Percentiles rank a stretch among this genome's conserved stretches.
Evolutionary conservation across 2,888 invertebrate genomes (phyloP).

Genomic region (Axea sp.): DNA sequence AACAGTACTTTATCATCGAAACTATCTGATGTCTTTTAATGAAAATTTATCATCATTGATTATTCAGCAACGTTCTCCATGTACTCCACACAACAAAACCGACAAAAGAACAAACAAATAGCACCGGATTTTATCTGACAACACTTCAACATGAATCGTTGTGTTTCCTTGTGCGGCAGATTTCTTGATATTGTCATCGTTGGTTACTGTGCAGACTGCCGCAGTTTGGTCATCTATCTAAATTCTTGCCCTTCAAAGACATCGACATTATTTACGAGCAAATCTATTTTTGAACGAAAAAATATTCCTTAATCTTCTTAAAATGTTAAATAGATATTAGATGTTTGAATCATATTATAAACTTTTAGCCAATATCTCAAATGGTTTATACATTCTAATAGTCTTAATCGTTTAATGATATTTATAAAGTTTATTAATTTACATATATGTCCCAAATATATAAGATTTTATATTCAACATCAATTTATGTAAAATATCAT

Average conservation of each 20-base stretch:
- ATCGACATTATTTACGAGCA: conserved; percentile 48
- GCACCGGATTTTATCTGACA: conserved; percentile 70
- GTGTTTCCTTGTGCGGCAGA: conserved; percentile 64
- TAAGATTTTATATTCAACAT: too few species aligned
- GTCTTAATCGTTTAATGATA: too few species aligned
- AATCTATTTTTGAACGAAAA: conserved; percentile 29
- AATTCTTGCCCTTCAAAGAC: conserved; percentile 57
- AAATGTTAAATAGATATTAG: too few species aligned
- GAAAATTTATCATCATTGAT: conserved; percentile 55
- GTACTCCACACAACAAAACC: conserved; percentile 30
- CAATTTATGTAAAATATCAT: too few species aligned
- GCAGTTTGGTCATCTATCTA: conserved; percentile 67
- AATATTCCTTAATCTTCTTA: neutral
- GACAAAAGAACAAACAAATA: conserved; percentile 42
- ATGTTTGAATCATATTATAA: too few species aligned
- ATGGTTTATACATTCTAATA: too few species aligned
- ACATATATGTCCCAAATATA: too few species aligned
- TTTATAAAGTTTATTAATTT: too few species aligned
- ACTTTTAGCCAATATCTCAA: too few species aligned
- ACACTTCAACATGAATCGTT: conserved; percentile 62
- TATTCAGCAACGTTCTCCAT: conserved; percentile 5
- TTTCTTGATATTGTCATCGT: conserved; percentile 74
- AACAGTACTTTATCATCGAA: conserved; percentile 58
- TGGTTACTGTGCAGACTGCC: conserved; percentile 74
- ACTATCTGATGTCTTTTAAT: conserved; percentile 41